Evolutionary conservation across 2,113 vertebrate species (phyloP), one percentile per base, ranked within the genome.

Genomic region (Narcine bancroftii): DNA sequence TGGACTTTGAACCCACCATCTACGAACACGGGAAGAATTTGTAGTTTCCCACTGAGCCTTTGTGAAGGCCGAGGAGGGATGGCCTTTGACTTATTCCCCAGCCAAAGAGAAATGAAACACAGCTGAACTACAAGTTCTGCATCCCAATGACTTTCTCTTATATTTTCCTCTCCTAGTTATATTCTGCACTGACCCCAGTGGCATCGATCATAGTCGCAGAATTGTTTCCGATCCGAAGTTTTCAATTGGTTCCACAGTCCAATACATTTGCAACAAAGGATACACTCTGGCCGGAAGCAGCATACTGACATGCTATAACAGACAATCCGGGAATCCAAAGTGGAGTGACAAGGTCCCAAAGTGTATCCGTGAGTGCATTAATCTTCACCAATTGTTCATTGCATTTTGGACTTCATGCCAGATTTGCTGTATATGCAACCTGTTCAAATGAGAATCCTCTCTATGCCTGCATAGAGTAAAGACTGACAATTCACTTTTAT

Each of bases 321-420:
- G 97, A 0, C 96, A 97, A 0, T 96, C 96, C 0, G 96, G 96
- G 0, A 97, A 96, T 45, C 98, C 98, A 79, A 97, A 97, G 93
- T 99, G 98, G 98, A 99, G 96, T 0, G 97, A 98, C 94, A 97
- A 96, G 42, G 95, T 96, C 17, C 98, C 98, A 73, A 97, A 96
- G 95, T 99, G 98, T 95, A 95, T 96, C 93, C 92, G 98, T 99
- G 96, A 95, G 98, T 97, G 19, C 92, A 29, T 1, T 66, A 60
- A 60, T 53, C 81, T 56, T 85, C 56, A n/a, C 50, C n/a, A 11
- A 29, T 53, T 83, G 47, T 3, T 11, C 4, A 6, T 63, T 33
- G 53, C 6, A 6, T 50, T 81, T 26, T 50, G 0, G 2, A 33
- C 45, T 50, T 83, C 47, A 83, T 83, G 13, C 50, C 11, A 83